These are phyloP conservation scores for Brachionus rotundiformis DNA, from an alignment of 1,140 invertebrate genomes.

Conservation along the genomic window DNA sequence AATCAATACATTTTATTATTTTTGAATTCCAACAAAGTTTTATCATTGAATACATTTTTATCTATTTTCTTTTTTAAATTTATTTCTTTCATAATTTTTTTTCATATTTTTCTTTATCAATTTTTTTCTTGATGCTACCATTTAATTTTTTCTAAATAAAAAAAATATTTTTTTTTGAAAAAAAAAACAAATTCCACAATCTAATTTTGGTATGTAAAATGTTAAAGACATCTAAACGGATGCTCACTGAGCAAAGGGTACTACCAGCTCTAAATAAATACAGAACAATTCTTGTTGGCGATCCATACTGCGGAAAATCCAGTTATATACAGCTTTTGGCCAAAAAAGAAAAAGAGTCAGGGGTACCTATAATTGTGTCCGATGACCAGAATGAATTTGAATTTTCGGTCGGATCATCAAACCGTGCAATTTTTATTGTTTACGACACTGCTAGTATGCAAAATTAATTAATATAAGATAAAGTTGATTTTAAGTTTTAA, in stretches of 20 bases:
- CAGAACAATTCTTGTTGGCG: slow-evolving; percentile 3
- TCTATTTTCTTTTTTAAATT: too few species aligned
- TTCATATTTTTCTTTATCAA: too few species aligned
- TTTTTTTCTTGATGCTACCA: too few species aligned
- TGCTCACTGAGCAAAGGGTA: not conserved
- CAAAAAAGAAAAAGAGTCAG: not conserved
- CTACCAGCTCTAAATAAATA: not conserved
- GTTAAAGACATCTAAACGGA: slow-evolving; percentile 2
- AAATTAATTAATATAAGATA: too few species aligned
- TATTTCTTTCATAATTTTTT: too few species aligned
- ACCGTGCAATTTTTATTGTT: slow-evolving; percentile 7
- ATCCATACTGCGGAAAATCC: slow-evolving; percentile 37
- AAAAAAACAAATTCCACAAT: too few species aligned
- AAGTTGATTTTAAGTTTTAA: too few species aligned
- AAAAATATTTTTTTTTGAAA: too few species aligned
- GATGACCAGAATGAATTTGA: slow-evolving; percentile 40
- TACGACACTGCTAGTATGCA: slow-evolving; percentile 38
- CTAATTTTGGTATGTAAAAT: not conserved
- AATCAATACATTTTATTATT: too few species aligned
- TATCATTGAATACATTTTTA: too few species aligned
- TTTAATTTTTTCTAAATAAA: too few species aligned
- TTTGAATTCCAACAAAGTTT: too few species aligned
- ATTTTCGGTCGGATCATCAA: not conserved
- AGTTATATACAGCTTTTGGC: slow-evolving; percentile 22
- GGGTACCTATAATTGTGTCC: not conserved